These are phyloP conservation scores for Pycnomerus fuliginosus DNA, from an alignment of 2,888 invertebrate species.

Conservation along the genomic window DNA sequence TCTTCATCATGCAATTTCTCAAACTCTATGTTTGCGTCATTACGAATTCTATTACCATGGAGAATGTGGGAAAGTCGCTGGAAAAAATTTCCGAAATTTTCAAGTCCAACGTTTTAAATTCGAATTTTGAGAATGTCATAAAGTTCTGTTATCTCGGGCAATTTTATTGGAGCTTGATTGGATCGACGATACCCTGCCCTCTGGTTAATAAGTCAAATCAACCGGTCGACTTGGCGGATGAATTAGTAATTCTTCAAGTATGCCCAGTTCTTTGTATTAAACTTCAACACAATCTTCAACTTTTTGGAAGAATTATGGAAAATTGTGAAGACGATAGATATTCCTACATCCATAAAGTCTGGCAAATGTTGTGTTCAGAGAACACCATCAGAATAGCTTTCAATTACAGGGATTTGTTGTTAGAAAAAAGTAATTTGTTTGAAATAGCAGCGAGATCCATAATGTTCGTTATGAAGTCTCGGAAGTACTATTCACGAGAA, in stretches of 20 bases:
- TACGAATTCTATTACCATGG: conserved; percentile 46
- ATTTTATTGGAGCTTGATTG: conserved; percentile 48
- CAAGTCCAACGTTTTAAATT: conserved; percentile 44
- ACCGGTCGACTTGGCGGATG: too few relatives aligned
- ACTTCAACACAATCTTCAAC: conserved; percentile 15
- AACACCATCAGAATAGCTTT: conserved; percentile 57
- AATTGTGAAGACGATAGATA: conserved; percentile 59
- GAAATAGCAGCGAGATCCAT: conserved; percentile 57
- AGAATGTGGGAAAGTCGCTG: conserved; percentile 45
- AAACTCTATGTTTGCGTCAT: conserved; percentile 33
- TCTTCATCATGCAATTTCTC: conserved; percentile 22
- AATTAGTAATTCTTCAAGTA: too few relatives aligned
- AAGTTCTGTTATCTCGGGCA: conserved; percentile 48
- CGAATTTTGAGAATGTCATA: conserved; percentile 44
- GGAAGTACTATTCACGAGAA: conserved; percentile 60
- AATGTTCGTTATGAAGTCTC: conserved; percentile 59
- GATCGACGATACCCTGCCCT: conserved; percentile 19
- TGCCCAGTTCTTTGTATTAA: too few relatives aligned
- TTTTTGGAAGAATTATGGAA: too few relatives aligned
- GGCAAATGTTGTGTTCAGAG: conserved; percentile 65
- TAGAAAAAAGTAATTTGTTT: conserved; percentile 51
- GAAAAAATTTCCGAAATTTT: conserved; percentile 44
- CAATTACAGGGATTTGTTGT: conserved; percentile 46
- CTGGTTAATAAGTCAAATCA: conserved; percentile 15
- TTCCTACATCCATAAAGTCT: conserved; percentile 61